Evolutionary conservation across 2,888 invertebrate species (phyloP).

Genomic region (Limnephilus lunatus): DNA sequence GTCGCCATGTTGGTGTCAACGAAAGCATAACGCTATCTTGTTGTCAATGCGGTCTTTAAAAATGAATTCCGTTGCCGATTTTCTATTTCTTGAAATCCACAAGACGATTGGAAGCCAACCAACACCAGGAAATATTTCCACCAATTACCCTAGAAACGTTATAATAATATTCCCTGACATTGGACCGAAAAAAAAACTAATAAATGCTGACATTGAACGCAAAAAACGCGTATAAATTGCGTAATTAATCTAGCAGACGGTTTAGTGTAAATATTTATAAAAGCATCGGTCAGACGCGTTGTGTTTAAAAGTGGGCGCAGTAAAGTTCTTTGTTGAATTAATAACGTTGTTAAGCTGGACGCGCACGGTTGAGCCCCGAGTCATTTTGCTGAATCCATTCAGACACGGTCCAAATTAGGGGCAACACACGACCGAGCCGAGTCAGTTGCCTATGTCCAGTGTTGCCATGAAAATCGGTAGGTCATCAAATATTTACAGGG

Average conservation of each 20-base stretch:
- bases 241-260: background rate
- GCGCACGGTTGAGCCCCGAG: too few species aligned
- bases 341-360: background rate
- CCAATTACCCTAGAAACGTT: background rate
- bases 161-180: background rate
- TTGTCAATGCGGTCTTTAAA: conserved; percentile 44
- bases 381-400: too few species aligned
- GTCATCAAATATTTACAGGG: too few species aligned
- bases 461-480: too few species aligned
- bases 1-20: conserved; percentile 3
- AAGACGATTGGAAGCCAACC: background rate
- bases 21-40: conserved; percentile 22
- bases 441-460: too few species aligned
- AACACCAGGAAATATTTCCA: background rate
- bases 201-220: background rate
- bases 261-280: conserved; percentile 11
- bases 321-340: background rate
- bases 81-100: background rate
- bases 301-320: background rate
- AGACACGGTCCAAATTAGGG: too few species aligned
- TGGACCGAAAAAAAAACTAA: background rate
- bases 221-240: background rate
- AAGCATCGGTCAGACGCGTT: conserved; percentile 6
- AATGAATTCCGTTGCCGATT: conserved; percentile 24
- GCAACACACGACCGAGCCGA: too few species aligned